Evolutionary conservation across 1,140 invertebrate genomes (phyloP).

Genomic region (Penaeus japonicus): DNA sequence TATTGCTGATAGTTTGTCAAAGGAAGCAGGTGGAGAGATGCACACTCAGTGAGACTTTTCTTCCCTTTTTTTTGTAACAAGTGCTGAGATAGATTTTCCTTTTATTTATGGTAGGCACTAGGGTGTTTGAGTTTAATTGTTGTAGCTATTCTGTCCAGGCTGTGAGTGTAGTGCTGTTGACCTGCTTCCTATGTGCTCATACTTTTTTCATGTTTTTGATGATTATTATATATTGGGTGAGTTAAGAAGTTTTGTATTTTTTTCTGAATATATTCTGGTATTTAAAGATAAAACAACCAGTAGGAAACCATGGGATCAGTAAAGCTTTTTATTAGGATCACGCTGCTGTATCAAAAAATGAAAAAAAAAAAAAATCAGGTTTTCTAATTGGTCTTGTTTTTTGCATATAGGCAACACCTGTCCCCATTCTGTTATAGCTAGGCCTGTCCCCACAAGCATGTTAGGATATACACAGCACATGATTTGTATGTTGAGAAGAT

Average conservation of each 20-base stretch:
- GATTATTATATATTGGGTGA: not conserved
- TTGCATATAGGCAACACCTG: conserved; percentile 34
- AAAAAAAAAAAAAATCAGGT: not conserved
- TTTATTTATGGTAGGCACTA: conserved; percentile 48
- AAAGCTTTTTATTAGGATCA: conserved; percentile 35
- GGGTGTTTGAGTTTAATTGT: conserved; percentile 11
- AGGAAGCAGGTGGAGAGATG: conserved; percentile 44
- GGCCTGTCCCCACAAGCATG: conserved; percentile 49
- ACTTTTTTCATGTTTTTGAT: conserved; percentile 34
- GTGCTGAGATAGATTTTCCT: conserved; percentile 25
- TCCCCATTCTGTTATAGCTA: conserved; percentile 46
- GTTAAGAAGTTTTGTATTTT: conserved; percentile 37
- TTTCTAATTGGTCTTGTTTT: not conserved
- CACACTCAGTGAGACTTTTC: not conserved
- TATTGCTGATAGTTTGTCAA: conserved; percentile 16
- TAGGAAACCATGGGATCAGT: conserved; percentile 33
- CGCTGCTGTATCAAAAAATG: conserved; percentile 19
- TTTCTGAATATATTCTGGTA: conserved; percentile 41
- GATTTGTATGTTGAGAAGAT: conserved; percentile 37
- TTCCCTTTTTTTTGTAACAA: not conserved
- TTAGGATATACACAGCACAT: conserved; percentile 49
- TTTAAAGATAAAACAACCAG: conserved; percentile 2
- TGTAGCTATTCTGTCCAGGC: conserved; percentile 17
- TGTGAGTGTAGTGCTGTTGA: conserved; percentile 35
- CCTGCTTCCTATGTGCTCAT: conserved; percentile 45